These are phyloP conservation scores for Netelia virgata DNA, from an alignment of 2,888 invertebrate species.

Conservation along the genomic window DNA sequence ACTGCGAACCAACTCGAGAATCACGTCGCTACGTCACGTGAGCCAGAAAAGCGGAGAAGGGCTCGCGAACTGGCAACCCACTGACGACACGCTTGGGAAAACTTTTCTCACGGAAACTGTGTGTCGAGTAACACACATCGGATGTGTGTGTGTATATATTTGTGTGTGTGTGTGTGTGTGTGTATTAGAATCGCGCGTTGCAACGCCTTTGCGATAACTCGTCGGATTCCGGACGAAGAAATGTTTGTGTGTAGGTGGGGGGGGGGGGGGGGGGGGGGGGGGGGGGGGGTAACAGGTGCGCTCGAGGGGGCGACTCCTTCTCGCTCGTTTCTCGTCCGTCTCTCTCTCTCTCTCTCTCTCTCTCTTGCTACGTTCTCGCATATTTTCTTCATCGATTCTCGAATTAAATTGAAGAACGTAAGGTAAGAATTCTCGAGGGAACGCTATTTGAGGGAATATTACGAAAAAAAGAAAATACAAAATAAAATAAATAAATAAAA, in stretches of 20 bases:
- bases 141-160: background rate
- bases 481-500: too few species aligned
- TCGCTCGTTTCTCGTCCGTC: background rate
- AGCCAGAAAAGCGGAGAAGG: slow-evolving; percentile 64
- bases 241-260: background rate
- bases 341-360: slow-evolving; percentile 12
- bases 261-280: background rate
- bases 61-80: background rate
- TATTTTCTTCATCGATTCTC: background rate
- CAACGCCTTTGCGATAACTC: slow-evolving; percentile 20
- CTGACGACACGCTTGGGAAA: slow-evolving; percentile 59
- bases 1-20: slow-evolving; percentile 32
- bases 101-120: slow-evolving; percentile 74
- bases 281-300: slow-evolving; percentile 60
- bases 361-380: background rate
- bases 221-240: slow-evolving; percentile 22
- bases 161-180: background rate
- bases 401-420: too few species aligned
- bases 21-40: slow-evolving; percentile 1
- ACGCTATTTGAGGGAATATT: background rate
- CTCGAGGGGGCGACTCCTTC: slow-evolving; percentile 40
- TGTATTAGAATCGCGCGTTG: background rate
- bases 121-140: background rate
- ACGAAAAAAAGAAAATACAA: too few species aligned
- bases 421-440: too few species aligned